Evolutionary conservation across 2,113 vertebrate genomes (phyloP), one percentile per base, ranked within the genome.

Genomic region (Poicephalus meyeri): DNA sequence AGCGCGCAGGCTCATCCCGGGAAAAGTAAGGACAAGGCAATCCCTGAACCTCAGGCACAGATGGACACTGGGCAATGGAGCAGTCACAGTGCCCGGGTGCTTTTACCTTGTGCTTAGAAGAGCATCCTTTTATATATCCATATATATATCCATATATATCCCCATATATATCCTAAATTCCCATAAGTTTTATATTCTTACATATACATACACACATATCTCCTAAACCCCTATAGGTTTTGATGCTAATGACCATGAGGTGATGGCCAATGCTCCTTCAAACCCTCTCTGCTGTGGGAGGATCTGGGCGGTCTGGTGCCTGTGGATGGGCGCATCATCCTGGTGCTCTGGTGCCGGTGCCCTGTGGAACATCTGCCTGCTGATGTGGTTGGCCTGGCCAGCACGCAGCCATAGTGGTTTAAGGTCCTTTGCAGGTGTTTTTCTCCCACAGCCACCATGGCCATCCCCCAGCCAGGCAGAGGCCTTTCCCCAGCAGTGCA

Each of bases 21-120:
- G 69, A 98, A 97, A 69, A 98, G 98, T 98, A 97, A 98, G 97
- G 80, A 93, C 70, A 52, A 70, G 29, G 29, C 15, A 7, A 52
- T 52, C 23, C 47, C 70, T 25, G 9, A 69, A 12, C 46, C 31
- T 42, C 0, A 1, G 63, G 41, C 39, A 11, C 2, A 64, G 63
- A 33, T 0, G 0, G 70, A 17, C 35, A 6, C 29, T 13, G 71
- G 24, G 41, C 1, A 0, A 2, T 63, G 7, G 9, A 71, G 21
- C 31, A 58, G 37, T 41, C 24, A 4, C 4, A 4, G 25, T n/a
- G 47, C 52, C 58, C 4, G 1, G 24, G 20, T 15, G 17, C 42
- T 70, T 66, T 23, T 83, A 21, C 23, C 78, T 47, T 74, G 13
- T 82, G 47, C 52, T 47, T 55, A 31, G 23, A 63, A 56, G 35